These are phyloP conservation scores for Trypoxylus dichotomus DNA, from an alignment of 1,140 invertebrate genomes.

Conservation along the genomic window DNA sequence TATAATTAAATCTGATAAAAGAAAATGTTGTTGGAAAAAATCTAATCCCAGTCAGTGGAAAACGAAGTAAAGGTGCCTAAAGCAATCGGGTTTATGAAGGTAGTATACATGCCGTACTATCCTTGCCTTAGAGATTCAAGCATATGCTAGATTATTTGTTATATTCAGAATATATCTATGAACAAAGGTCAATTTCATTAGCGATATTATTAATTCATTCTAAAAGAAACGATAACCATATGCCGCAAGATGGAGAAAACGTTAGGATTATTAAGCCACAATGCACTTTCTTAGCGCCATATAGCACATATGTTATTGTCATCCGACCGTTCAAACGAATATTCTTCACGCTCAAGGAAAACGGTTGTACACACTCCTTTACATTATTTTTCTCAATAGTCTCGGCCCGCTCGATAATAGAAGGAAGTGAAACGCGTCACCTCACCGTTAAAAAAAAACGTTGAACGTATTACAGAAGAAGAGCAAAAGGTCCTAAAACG, in stretches of 20 bases:
- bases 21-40: no score
- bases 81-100: no score
- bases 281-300: neutral
- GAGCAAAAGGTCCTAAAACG: neutral
- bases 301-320: neutral
- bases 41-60: no score
- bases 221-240: neutral
- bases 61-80: no score
- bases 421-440: neutral
- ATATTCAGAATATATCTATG: neutral
- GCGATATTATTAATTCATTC: neutral
- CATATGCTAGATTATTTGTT: neutral
- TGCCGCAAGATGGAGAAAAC: neutral
- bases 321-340: neutral
- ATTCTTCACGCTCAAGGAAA: conserved; percentile 3
- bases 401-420: neutral
- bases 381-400: neutral
- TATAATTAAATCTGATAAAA: no score
- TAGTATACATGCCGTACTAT: no score
- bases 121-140: no score
- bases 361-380: neutral
- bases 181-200: neutral
- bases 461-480: neutral
- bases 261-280: neutral
- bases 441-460: neutral